phyloP scores from a whole-genome alignment of 2,888 invertebrate genomes.

The Griposia aprilina region DNA sequence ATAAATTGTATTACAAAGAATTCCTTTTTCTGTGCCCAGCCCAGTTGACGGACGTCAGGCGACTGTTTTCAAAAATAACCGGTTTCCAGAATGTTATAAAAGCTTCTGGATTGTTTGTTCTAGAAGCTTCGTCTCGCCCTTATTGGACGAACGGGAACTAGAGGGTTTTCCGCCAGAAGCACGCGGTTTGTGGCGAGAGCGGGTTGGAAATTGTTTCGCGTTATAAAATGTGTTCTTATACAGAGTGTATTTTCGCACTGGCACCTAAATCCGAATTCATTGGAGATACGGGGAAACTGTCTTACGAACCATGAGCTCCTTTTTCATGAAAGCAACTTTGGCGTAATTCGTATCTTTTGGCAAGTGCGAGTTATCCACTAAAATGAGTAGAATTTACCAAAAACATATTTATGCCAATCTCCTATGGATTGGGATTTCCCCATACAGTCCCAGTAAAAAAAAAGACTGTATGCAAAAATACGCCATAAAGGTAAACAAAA shows the following conservation, averaged over 20 bases:
- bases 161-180: background rate
- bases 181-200: too few species aligned
- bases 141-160: background rate
- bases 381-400: background rate
- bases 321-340: background rate
- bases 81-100: background rate
- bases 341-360: background rate
- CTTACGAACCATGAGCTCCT: background rate
- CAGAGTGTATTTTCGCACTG: background rate
- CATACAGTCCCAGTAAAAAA: background rate
- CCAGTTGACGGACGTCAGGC: too few species aligned
- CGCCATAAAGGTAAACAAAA: background rate
- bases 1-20: too few species aligned
- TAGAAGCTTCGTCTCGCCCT: background rate
- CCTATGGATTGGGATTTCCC: background rate
- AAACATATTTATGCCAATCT: background rate
- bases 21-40: too few species aligned
- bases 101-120: background rate
- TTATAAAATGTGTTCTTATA: background rate
- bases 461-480: background rate
- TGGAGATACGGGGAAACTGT: background rate
- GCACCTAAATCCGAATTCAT: background rate
- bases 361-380: background rate
- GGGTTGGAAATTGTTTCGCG: background rate
- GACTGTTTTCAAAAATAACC: too few species aligned